Evolutionary conservation across 2,888 invertebrate species (phyloP), one percentile per base, ranked within the genome.

Genomic region (Thymelicus lineola): DNA sequence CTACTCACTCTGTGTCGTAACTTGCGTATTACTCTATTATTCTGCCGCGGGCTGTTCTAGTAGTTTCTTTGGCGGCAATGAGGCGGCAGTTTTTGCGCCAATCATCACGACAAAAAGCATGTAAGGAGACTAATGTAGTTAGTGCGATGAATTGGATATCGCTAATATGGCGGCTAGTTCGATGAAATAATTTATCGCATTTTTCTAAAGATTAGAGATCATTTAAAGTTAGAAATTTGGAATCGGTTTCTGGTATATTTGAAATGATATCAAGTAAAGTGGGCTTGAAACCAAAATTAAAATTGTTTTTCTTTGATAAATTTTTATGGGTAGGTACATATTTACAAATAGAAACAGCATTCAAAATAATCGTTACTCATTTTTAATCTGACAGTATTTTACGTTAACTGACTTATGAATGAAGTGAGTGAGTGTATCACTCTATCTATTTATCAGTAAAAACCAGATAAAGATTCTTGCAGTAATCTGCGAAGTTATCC

Each of bases 1-100:
- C 80, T 82, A 78, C 79, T 80, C 75, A 78, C 79, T 80, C 75
- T 45, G 68, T 61, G 62, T 62, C 35, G 46, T 36, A 36, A 61
- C 45, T 14, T 12, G 28, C n/a, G 53, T 61, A 68, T 61, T 55
- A 68, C 61, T 68, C 67, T 55, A 46, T 50, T 10, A 48, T 66
- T 57, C 57, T 15, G 35, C 36, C 17, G 59, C 38, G 38, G 38
- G 63, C 36, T 53, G 53, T 53, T 53, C 53, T 53, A 53, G 53
- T 20, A 53, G 53, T 53, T 53, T 28, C 53, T 53, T 53, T 38
- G 38, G 55, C 36, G 9, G 20, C 55, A 46, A 57, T 68, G 68
- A 62, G 38, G 38, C 15, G 58, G 57, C 63, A 58, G 14, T 69
- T 68, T 62, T 58, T 58, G 57, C 69, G 46, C 57, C 69, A 69